Conservation (phyloP, 2,888 invertebrate species). For the Bellardia pandia region DNA sequence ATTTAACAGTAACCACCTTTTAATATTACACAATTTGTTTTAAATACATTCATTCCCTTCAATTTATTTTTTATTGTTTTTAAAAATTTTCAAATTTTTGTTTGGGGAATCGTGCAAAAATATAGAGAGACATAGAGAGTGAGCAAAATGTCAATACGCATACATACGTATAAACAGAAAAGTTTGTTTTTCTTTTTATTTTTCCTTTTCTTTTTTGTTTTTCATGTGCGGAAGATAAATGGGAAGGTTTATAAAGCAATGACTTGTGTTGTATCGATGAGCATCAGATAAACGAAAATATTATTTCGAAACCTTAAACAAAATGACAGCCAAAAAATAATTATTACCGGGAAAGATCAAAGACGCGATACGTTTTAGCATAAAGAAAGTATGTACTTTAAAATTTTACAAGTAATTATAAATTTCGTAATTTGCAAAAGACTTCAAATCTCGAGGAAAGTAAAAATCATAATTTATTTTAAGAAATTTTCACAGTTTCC, state of each 20-base stretch:
- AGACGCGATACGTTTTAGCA: background rate
- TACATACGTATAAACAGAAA: constrained; percentile 14
- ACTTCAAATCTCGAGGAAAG: background rate
- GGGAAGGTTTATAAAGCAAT: constrained; percentile 68
- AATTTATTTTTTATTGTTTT: constrained; percentile 1
- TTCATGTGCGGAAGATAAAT: constrained; percentile 61
- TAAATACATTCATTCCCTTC: background rate
- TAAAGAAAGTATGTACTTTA: background rate
- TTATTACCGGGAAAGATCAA: background rate
- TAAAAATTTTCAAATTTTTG: background rate
- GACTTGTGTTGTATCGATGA: constrained; percentile 41
- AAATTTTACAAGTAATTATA: background rate
- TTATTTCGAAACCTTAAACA: constrained; percentile 42
- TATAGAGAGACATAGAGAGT: background rate
- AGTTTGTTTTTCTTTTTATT: background rate
- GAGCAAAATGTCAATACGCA: constrained; percentile 4
- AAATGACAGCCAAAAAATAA: constrained; percentile 20
- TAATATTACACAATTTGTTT: background rate
- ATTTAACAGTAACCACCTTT: background rate
- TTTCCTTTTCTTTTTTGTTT: background rate
- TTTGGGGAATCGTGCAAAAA: background rate
- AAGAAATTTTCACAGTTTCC: too few relatives aligned
- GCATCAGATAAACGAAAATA: constrained; percentile 39
- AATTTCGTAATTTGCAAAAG: background rate
- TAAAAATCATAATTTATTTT: background rate